These are phyloP conservation scores for Climacteris rufus DNA, from an alignment of 2,113 vertebrate species.

Conservation along the genomic window DNA sequence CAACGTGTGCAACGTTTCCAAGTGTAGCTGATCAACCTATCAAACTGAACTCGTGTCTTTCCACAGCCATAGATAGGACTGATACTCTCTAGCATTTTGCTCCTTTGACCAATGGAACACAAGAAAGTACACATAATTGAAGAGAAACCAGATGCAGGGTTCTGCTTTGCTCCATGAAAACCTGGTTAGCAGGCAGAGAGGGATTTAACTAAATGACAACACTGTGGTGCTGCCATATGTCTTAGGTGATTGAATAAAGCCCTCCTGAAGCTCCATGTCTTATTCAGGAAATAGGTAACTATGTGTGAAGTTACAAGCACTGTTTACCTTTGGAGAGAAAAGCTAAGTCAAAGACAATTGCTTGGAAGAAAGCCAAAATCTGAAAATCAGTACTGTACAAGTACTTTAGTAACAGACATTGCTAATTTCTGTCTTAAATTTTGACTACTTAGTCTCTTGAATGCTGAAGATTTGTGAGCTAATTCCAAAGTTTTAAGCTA, in stretches of 20 bases:
- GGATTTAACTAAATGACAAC: neutral
- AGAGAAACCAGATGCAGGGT: neutral
- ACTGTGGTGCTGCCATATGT: fast-evolving
- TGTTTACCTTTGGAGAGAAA: neutral
- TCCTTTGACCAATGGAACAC: fast-evolving
- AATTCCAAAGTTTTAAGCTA: neutral
- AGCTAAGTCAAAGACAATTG: neutral
- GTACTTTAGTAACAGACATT: neutral
- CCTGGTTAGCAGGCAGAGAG: neutral
- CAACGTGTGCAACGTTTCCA: neutral
- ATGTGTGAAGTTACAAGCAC: neutral
- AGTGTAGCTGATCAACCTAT: neutral
- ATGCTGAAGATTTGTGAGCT: neutral
- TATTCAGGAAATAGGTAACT: neutral
- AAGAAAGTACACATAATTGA: neutral
- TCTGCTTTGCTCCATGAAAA: neutral
- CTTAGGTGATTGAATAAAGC: neutral
- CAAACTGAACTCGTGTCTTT: neutral
- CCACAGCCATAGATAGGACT: neutral
- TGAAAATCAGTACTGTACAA: neutral
- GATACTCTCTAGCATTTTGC: neutral
- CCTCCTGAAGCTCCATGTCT: neutral
- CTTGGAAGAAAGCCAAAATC: neutral
- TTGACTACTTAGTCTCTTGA: neutral
- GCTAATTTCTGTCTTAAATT: neutral